Percentiles rank a stretch among this genome's conserved stretches.
Evolutionary conservation across 2,888 invertebrate genomes (phyloP).

Genomic region (Polymixis flavicincta): DNA sequence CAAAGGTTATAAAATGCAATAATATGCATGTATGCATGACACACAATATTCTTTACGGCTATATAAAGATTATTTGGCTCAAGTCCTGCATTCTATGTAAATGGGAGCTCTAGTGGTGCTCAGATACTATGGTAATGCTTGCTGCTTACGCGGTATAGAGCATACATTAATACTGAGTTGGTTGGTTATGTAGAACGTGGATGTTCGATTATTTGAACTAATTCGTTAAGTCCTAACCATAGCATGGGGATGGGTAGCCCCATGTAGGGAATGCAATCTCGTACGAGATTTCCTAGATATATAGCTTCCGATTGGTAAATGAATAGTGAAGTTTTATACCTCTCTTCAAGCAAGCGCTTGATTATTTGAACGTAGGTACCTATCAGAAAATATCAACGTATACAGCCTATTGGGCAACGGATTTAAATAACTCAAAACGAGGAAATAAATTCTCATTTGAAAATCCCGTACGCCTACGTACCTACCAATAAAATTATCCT

Average conservation of each 20-base stretch:
- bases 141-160: conserved; percentile 18
- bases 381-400: background rate
- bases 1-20: conserved; percentile 3
- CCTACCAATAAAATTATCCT: background rate
- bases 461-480: no score
- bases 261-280: no score
- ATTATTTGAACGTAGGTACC: background rate
- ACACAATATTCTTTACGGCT: conserved; percentile 50
- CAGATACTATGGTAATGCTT: conserved; percentile 56
- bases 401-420: no score
- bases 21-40: conserved; percentile 29
- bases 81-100: conserved; percentile 68
- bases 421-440: background rate
- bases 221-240: background rate
- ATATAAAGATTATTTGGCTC: conserved; percentile 65
- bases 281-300: no score
- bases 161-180: conserved; percentile 50
- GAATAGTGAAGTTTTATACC: no score
- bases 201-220: background rate
- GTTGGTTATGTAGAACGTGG: background rate
- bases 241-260: no score
- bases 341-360: background rate
- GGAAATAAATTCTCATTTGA: background rate
- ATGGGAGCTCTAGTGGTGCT: conserved; percentile 42
- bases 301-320: background rate